Evolutionary conservation across 2,113 vertebrate species (phyloP).

Genomic region (Archocentrus centrarchus): DNA sequence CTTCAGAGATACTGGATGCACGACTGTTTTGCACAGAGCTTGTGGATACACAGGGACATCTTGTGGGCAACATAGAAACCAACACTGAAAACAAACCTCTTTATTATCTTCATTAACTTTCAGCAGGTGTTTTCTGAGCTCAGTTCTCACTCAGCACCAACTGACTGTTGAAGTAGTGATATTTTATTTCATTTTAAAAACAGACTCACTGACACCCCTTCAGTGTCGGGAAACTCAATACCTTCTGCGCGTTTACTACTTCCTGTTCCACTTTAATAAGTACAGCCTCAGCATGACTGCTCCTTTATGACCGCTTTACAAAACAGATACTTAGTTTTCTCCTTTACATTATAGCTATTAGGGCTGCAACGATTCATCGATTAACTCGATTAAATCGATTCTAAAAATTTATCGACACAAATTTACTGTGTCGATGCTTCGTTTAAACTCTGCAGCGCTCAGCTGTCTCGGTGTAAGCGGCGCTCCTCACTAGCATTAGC

Average conservation of each 20-base stretch:
- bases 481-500: too few relatives aligned
- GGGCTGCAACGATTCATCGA: too few relatives aligned
- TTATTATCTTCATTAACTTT: constrained; percentile 28
- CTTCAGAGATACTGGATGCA: neutral
- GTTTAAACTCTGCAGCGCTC: too few relatives aligned
- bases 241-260: constrained; percentile 57
- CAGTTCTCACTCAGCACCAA: constrained; percentile 36
- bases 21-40: neutral
- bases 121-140: constrained; percentile 51
- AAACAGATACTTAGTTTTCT: constrained; percentile 1
- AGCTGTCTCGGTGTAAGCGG: too few relatives aligned
- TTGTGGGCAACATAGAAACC: constrained; percentile 63
- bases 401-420: too few relatives aligned
- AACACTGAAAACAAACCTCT: neutral
- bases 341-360: neutral
- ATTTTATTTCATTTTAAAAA: constrained; percentile 48
- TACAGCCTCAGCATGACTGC: neutral
- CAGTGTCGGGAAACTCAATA: constrained; percentile 55
- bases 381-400: too few relatives aligned
- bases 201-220: constrained; percentile 25
- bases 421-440: too few relatives aligned
- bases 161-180: constrained; percentile 29
- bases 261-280: constrained; percentile 54
- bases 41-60: constrained; percentile 67
- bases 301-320: neutral